Evolutionary conservation across 37 sponge, comb jelly and placozoan species (phyloP).

Genomic region (Geodia barretti): DNA sequence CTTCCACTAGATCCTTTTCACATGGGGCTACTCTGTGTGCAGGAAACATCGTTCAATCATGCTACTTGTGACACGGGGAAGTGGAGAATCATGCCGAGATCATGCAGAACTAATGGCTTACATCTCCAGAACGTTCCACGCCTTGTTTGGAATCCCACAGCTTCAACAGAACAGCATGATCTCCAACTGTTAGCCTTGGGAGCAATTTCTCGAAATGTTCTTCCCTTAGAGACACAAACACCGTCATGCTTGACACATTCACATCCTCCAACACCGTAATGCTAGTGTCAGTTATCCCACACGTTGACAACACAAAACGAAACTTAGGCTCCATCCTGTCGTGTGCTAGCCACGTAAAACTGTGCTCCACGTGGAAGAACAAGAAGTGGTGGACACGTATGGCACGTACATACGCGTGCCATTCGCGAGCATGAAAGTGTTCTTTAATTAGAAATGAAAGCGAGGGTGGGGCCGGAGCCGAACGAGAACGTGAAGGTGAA

Average conservation of each 20-base stretch:
- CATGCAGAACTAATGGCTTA: too few species aligned
- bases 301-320: background rate
- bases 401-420: background rate
- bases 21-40: too few species aligned
- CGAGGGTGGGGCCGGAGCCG: background rate
- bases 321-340: background rate
- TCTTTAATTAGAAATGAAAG: background rate
- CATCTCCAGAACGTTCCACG: too few species aligned
- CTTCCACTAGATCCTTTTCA: too few species aligned
- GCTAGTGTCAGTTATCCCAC: background rate
- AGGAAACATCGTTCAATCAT: too few species aligned
- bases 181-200: background rate
- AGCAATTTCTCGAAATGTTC: background rate
- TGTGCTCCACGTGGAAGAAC: background rate
- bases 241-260: background rate
- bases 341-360: background rate
- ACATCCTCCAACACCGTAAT: background rate
- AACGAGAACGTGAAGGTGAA: background rate
- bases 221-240: background rate
- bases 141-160: background rate
- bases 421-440: background rate
- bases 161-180: background rate
- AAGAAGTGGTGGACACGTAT: background rate
- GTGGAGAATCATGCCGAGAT: too few species aligned
- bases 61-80: too few species aligned